Evolutionary conservation across 2,888 invertebrate species (phyloP), one percentile per base, ranked within the genome.

Genomic region (Coleophora flavipennella): DNA sequence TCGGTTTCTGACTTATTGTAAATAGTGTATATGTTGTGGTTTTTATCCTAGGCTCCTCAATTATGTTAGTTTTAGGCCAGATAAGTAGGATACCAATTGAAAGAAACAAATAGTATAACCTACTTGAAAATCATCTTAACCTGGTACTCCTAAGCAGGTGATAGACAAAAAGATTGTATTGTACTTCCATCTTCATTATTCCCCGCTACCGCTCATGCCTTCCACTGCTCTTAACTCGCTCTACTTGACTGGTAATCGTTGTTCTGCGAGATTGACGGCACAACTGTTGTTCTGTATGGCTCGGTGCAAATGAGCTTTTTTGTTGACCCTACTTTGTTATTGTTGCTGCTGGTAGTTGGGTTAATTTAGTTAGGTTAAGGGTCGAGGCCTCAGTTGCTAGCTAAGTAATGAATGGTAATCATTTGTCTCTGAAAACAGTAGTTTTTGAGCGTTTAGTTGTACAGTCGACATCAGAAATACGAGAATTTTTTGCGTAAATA

Each of bases 231-330:
- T 37, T 50, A 45, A 43, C 48, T 50, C 47, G 44, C 50, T 47
- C 48, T 56, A 53, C 59, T 58, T 58, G 57, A 68, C 62, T 57
- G 58, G 51, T 63, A 59, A 67, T 68, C 62, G 63, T 58, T 62
- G 64, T 69, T 68, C 62, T 55, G 60, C 57, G 63, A 73, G 74
- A 78, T 70, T 70, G 75, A 73, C 76, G 64, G 60, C 64, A 65
- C 68, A 64, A 62, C 57, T 57, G 60, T 64, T 67, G 67, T 67
- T 66, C 62, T 62, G 58, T 54, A 58, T 63, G 56, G 46, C 62
- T 60, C 63, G 75, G 76, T 73, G 75, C 62, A 76, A 77, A 76
- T 73, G 68, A 76, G 72, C 60, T 70, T 77, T 74, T 75, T 75
- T 74, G 63, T 60, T 53, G 55, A 56, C 53, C 47, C 50, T 56